Evolutionary conservation across 2,113 vertebrate species (phyloP), one percentile per base, ranked within the genome.

Genomic region (Oxyruncus cristatus): DNA sequence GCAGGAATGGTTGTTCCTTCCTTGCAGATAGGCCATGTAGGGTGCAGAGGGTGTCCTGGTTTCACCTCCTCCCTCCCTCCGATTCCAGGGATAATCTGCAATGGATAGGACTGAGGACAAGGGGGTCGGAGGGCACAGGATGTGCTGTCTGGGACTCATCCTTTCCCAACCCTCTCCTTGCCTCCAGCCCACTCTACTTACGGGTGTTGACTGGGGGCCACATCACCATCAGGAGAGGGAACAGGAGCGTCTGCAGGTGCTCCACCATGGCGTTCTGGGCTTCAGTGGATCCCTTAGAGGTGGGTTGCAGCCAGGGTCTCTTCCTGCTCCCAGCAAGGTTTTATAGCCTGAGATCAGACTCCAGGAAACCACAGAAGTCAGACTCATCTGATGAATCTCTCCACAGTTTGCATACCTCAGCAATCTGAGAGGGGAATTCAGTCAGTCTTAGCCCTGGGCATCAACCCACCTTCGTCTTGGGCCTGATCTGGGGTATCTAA

Each of bases 321-420:
- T 9, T 50, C 39, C 68, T 83, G 61, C 84, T 89, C 84, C 81
- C 84, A 44, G 77, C 50, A 77, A 84, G 83, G 76, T 78, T 97
- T 95, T 97, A 97, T 97, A 97, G 88, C 75, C 83, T 26, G 42
- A 93, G 27, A 80, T 6, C 12, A 95, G 93, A 70, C 95, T 93
- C 93, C 95, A 97, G 96, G 95, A 97, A 97, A 96, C 95, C 96
- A 22, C 96, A 81, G 67, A 32, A 65, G 49, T 37, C 72, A 58
- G 71, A 70, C 39, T 86, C 56, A 94, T 93, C 92, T 93, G 85
- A 77, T 92, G 63, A 80, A 88, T 63, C 82, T 93, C 26, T 42
- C 55, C 72, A 56, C 52, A 84, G 94, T 67, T 8, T 85, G 90
- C 93, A 6, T 2, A 23, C 23, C 79, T 96, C 96, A 96, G 95